Evolutionary conservation across 2,888 invertebrate genomes (phyloP).

Genomic region (Drosophila ezoana): DNA sequence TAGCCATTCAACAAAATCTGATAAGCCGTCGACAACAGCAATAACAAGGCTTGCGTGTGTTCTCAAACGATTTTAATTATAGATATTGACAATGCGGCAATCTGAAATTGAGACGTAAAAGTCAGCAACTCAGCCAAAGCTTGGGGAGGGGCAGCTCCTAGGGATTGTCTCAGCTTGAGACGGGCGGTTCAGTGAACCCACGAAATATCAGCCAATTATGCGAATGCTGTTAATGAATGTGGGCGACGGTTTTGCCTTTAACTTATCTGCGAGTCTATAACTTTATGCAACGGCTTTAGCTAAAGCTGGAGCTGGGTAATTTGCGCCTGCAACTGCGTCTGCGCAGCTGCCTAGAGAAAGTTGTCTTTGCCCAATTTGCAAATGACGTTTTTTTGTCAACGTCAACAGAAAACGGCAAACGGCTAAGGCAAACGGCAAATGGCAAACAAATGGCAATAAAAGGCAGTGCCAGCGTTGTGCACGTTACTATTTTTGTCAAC

Average conservation of each 20-base stretch:
- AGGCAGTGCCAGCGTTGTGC: conserved; percentile 65
- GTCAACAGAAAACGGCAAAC: conserved; percentile 58
- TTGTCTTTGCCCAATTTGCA: conserved; percentile 81
- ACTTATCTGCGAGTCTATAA: conserved; percentile 61
- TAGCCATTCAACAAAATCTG: conserved; percentile 58
- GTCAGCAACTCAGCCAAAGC: conserved; percentile 15
- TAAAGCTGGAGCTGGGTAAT: conserved; percentile 37
- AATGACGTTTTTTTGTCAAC: conserved; percentile 81
- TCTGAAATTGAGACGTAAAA: conserved; percentile 72
- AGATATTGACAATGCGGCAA: conserved; percentile 67
- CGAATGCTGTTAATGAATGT: conserved; percentile 77
- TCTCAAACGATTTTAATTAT: conserved; percentile 76
- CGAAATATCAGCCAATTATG: conserved; percentile 71
- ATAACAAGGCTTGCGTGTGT: conserved; percentile 66
- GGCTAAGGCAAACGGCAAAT: conserved; percentile 38
- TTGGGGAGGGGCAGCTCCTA: conserved; percentile 36
- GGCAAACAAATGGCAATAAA: conserved; percentile 65
- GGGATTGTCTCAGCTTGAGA: conserved; percentile 44
- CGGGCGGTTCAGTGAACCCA: conserved; percentile 62
- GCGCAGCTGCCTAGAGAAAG: conserved; percentile 78
- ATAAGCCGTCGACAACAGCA: conserved; percentile 46
- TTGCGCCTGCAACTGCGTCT: conserved; percentile 50
- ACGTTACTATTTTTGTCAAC: conserved; percentile 77
- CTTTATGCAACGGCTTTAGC: conserved; percentile 66
- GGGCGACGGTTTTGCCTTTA: conserved; percentile 66